These are phyloP conservation scores for Nebria salina DNA, from an alignment of 2,888 invertebrate genomes.

Conservation along the genomic window DNA sequence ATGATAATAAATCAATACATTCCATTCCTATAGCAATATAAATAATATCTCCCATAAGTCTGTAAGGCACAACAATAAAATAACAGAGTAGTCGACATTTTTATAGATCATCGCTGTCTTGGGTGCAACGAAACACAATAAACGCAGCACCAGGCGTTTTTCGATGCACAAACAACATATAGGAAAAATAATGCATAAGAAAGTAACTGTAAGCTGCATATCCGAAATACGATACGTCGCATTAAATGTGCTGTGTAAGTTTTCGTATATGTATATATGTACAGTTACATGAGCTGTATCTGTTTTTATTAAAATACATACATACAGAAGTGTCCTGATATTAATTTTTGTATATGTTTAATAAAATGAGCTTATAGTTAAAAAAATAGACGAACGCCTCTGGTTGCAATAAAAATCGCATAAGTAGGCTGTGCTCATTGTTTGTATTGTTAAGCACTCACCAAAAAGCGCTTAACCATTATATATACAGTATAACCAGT, in stretches of 20 bases:
- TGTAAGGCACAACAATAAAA: not conserved
- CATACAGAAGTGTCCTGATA: not conserved
- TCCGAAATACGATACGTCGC: slow-evolving; percentile 22
- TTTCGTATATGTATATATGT: not conserved
- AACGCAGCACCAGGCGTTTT: slow-evolving; percentile 14
- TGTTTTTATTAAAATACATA: not conserved
- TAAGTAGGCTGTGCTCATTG: not conserved
- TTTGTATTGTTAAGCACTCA: not conserved
- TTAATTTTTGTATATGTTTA: not conserved
- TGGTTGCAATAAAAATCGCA: not conserved
- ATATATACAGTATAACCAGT: slow-evolving; percentile 1
- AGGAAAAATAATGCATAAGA: slow-evolving; percentile 1
- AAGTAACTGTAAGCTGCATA: slow-evolving; percentile 17
- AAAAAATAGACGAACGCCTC: not conserved
- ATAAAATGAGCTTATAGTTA: not conserved
- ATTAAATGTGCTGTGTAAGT: slow-evolving; percentile 3
- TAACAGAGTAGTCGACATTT: slow-evolving; percentile 12
- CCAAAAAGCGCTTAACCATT: not conserved
- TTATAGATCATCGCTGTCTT: slow-evolving; percentile 8
- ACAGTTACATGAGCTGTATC: slow-evolving; percentile 12
- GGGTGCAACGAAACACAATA: slow-evolving; percentile 13
- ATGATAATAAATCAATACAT: not conserved
- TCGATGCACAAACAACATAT: not conserved
- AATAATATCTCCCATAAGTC: not conserved
- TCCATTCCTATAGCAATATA: slow-evolving; percentile 1